Evolutionary conservation across 2,888 invertebrate genomes (phyloP).

Genomic region (Barypeithes pellucidus): DNA sequence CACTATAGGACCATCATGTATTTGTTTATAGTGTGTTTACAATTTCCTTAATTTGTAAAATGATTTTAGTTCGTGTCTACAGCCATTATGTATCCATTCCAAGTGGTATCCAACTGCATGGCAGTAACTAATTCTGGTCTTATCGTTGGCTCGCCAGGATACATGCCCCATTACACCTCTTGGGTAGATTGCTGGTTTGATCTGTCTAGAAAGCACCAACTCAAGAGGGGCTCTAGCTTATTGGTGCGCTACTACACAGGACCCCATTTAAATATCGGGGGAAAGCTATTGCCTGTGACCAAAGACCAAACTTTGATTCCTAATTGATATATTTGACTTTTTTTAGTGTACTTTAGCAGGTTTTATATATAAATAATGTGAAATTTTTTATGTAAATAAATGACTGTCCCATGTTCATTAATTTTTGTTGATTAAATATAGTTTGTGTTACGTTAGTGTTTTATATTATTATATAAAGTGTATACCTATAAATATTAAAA

Average conservation of each 20-base stretch:
- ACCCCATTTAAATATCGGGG: constrained; percentile 68
- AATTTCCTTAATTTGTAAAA: neutral
- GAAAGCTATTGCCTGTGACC: constrained; percentile 62
- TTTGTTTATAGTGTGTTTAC: neutral
- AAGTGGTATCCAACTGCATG: constrained; percentile 94
- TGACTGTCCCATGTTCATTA: constrained; percentile 22
- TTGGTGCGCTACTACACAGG: constrained; percentile 82
- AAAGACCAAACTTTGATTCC: constrained; percentile 48
- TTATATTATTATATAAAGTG: no score
- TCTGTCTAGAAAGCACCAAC: constrained; percentile 81
- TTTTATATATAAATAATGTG: constrained; percentile 35
- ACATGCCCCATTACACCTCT: constrained; percentile 85
- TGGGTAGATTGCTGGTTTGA: constrained; percentile 92
- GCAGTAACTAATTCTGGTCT: constrained; percentile 87
- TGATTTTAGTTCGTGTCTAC: constrained; percentile 81
- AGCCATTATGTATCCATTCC: constrained; percentile 92
- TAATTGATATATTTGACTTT: constrained; percentile 39
- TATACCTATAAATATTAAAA: no score
- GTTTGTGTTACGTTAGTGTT: constrained; percentile 5
- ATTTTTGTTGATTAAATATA: constrained; percentile 24
- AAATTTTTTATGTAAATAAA: constrained; percentile 49
- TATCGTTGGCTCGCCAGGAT: constrained; percentile 86
- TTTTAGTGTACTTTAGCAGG: constrained; percentile 38
- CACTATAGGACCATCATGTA: neutral
- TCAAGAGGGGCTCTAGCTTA: constrained; percentile 90